A percentile compares a stretch with the other conserved stretches of the same genome.
Evolutionary conservation across 2,113 vertebrate genomes (phyloP).

Genomic region (Gymnogyps californianus): DNA sequence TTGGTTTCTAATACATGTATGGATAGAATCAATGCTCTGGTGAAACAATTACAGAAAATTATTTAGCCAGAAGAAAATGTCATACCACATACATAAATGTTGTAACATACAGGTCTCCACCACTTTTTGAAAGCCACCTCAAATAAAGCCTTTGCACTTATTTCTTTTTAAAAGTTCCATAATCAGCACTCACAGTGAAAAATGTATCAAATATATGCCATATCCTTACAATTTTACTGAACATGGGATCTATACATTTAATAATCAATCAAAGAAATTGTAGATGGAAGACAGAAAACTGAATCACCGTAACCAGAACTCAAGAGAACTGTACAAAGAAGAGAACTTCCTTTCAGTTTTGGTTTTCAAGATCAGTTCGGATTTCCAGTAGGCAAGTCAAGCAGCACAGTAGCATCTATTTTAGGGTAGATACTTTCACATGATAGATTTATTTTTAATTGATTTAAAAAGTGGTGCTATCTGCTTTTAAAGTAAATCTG

Average conservation of each 20-base stretch:
- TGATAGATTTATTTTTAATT: background rate
- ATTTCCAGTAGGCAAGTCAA: background rate
- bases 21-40: background rate
- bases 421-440: background rate
- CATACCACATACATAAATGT: background rate
- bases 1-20: background rate
- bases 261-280: background rate
- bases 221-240: background rate
- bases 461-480: background rate
- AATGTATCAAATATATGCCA: background rate
- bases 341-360: background rate
- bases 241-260: background rate
- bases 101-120: background rate
- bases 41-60: background rate
- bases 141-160: background rate
- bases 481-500: background rate
- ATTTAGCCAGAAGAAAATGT: background rate
- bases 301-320: background rate
- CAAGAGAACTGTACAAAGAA: background rate
- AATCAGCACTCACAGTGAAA: background rate
- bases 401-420: background rate
- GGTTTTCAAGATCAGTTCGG: background rate
- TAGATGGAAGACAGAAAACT: background rate
- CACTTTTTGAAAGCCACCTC: background rate
- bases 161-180: background rate